These are phyloP conservation scores for Talpa occidentalis DNA, from an alignment of 2,113 vertebrate species.

Conservation along the genomic window DNA sequence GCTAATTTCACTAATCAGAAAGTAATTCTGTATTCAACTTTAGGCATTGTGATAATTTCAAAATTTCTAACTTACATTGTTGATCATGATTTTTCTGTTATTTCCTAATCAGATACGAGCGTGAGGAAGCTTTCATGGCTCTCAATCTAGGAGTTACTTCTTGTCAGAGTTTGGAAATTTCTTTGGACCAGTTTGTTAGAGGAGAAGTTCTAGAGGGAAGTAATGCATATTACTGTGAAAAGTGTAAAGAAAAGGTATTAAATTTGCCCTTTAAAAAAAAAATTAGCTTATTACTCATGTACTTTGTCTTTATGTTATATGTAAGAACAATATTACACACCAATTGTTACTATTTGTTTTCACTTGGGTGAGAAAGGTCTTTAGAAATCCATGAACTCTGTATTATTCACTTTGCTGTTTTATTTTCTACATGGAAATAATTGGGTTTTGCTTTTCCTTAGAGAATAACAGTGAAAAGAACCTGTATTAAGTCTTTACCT, in stretches of 20 bases:
- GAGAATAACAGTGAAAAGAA: constrained; percentile 98
- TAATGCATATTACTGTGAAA: constrained; percentile 99
- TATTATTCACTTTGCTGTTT: background rate
- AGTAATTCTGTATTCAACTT: background rate
- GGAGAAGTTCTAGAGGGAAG: constrained; percentile 99
- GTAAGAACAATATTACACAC: background rate
- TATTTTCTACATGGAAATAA: constrained; percentile 63
- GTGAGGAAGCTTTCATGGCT: constrained; percentile 99
- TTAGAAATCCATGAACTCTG: background rate
- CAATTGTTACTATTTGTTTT: background rate
- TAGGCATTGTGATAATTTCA: background rate
- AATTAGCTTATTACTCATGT: background rate
- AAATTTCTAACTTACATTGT: background rate
- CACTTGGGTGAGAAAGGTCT: background rate
- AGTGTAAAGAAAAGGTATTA: constrained; percentile 98
- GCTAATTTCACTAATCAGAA: background rate
- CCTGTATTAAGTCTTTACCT: constrained; percentile 97
- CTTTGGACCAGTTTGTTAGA: constrained; percentile 98
- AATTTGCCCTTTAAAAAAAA: background rate
- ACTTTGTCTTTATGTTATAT: background rate
- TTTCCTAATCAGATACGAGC: constrained; percentile 91
- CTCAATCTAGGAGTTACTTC: constrained; percentile 98
- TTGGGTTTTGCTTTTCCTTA: constrained; percentile 83
- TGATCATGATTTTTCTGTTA: background rate
- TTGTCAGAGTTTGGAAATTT: constrained; percentile 98